phyloP scores from a whole-genome alignment of 2,888 invertebrate species.

The Perdita meconis region DNA sequence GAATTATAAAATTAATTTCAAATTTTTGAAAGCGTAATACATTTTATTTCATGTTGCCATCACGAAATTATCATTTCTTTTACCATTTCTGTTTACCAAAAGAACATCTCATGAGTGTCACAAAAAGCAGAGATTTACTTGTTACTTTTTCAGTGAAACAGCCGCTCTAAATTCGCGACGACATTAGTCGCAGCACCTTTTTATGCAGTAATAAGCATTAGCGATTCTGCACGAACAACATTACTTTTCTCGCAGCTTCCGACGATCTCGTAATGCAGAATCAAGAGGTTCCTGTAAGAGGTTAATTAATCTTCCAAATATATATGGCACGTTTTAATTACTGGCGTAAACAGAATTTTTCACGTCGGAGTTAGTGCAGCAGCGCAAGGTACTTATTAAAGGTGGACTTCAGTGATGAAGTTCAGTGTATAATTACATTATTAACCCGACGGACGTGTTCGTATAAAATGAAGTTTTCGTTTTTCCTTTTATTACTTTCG shows the following conservation, averaged over 20 bases:
- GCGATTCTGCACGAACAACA: neutral
- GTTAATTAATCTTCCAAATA: conserved; percentile 30
- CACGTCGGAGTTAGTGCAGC: neutral
- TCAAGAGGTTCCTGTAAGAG: conserved; percentile 22
- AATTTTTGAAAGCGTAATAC: too few species aligned
- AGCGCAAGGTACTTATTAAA: neutral
- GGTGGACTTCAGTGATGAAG: neutral
- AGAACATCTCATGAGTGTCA: neutral
- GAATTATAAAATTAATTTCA: too few species aligned
- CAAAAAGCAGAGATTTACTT: neutral
- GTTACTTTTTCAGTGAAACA: neutral
- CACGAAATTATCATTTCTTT: too few species aligned
- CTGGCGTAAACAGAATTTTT: conserved; percentile 6
- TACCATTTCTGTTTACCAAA: neutral
- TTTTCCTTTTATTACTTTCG: neutral
- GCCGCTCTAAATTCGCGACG: conserved; percentile 3
- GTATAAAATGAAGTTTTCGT: neutral
- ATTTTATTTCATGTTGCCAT: too few species aligned
- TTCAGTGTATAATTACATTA: neutral
- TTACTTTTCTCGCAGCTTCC: neutral
- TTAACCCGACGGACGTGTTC: neutral
- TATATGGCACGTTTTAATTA: conserved; percentile 11
- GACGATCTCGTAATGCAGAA: neutral
- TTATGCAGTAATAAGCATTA: conserved; percentile 1
- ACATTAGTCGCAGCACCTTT: neutral